Percentiles rank a stretch among this genome's conserved stretches.
Evolutionary conservation across 2,797 vertebrate species (phyloP).

Genomic region (Bucorvus abyssinicus): DNA sequence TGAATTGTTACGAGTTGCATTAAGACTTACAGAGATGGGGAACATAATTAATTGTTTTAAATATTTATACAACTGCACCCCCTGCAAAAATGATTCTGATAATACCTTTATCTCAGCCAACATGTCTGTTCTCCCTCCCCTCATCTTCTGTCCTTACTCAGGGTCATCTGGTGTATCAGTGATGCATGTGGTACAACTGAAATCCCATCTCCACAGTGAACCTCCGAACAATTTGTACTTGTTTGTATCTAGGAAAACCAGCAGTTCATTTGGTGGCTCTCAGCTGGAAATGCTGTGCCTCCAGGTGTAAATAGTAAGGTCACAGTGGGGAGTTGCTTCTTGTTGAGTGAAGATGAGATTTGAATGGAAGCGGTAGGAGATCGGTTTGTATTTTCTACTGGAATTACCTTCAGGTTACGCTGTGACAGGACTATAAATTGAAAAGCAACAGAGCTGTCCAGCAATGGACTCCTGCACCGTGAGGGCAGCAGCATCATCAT

Average conservation of each 20-base stretch:
- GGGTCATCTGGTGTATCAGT: neutral
- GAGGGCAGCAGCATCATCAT: neutral
- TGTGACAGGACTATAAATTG: slow-evolving; percentile 23
- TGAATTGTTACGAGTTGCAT: neutral
- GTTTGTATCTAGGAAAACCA: slow-evolving; percentile 12
- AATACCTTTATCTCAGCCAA: neutral
- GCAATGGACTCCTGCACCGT: neutral
- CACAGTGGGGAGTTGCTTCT: neutral
- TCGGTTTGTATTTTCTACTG: slow-evolving; percentile 31
- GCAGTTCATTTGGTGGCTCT: slow-evolving; percentile 21
- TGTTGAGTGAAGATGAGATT: slow-evolving; percentile 28
- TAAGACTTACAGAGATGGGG: neutral
- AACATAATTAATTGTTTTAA: neutral
- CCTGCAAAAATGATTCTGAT: neutral
- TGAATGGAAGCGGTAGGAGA: slow-evolving; percentile 30
- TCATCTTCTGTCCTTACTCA: neutral
- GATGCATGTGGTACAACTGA: neutral
- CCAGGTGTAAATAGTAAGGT: slow-evolving; percentile 47
- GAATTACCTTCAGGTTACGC: slow-evolving; percentile 50
- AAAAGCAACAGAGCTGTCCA: neutral
- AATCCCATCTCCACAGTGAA: neutral
- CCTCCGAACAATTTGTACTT: slow-evolving; percentile 7
- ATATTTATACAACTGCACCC: neutral
- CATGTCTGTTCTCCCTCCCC: neutral
- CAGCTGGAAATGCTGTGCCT: neutral